These are phyloP conservation scores for Blastobasis adustella DNA, from an alignment of 2,888 invertebrate genomes.

Conservation along the genomic window DNA sequence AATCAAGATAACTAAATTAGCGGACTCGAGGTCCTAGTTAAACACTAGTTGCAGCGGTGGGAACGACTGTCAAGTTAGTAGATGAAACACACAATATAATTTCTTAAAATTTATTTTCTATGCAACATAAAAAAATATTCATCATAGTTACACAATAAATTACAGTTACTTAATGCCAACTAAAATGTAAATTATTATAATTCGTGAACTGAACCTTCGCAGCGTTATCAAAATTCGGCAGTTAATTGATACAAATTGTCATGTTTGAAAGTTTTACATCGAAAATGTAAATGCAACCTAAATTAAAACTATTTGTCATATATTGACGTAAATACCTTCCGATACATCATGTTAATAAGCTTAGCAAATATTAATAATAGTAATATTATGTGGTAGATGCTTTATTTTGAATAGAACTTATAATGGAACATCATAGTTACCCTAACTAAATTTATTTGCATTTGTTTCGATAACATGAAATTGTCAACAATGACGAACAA, in stretches of 20 bases:
- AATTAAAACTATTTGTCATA: background rate
- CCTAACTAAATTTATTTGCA: no score
- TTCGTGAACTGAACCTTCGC: slow-evolving; percentile 51
- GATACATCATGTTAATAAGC: slow-evolving; percentile 41
- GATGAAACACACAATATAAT: slow-evolving; percentile 24
- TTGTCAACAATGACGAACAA: no score
- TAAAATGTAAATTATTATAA: slow-evolving; percentile 60
- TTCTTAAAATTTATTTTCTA: slow-evolving; percentile 75
- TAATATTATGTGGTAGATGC: slow-evolving; percentile 4
- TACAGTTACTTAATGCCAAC: slow-evolving; percentile 70
- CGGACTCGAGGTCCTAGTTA: no score
- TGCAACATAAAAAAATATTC: slow-evolving; percentile 76
- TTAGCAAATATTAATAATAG: slow-evolving; percentile 31
- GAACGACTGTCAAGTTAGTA: no score
- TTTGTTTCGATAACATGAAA: no score
- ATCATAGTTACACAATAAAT: slow-evolving; percentile 73
- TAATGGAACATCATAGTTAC: background rate
- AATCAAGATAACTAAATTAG: no score
- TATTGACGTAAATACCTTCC: no score
- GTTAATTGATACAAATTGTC: slow-evolving; percentile 35
- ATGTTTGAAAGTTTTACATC: slow-evolving; percentile 31
- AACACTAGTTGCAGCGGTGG: no score
- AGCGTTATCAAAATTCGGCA: slow-evolving; percentile 26
- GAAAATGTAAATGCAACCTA: slow-evolving; percentile 47
- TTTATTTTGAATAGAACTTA: slow-evolving; percentile 1